Base-by-base conservation (phyloP, 2,888 invertebrate species). In the Vannuccia rotundouncinata region DNA sequence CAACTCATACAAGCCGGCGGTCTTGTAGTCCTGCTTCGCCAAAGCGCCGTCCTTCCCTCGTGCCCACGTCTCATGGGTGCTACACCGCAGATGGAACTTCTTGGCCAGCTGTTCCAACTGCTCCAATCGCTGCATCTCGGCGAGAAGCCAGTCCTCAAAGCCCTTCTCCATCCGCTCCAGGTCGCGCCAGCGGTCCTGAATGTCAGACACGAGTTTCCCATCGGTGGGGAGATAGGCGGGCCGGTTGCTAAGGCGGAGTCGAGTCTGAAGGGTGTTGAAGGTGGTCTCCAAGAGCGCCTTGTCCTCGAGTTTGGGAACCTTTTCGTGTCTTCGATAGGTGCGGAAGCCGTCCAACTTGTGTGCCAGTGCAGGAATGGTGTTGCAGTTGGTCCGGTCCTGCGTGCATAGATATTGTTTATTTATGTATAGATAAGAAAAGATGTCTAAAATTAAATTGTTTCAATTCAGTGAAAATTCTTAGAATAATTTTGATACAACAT, bases 151-250 rank as follows among this genome's bases (percentile, higher is more conserved):
- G 22, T 81, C 81, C 89, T 99, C 99, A 90, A 99, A 99, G 29
- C 97, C 94, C 88, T 97, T 97, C 90, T 99, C 99, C 79, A 96
- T 95, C 83, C 92, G 92, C 89, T 99, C 99, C 85, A 99, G 90
- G 84, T 95, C 95, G 90, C 97, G 97, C 99, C 99, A 99, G 77
- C 98, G 27, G 89, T 93, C 94, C 83, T 95, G 93, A 89, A 99
- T 99, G 89, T 99, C 99, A 92, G 93, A 86, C 25, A 99, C 95
- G 92, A 96, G 95, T 90, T 98, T 99, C 86, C 99, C 99, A 90
- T 99, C 98, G 82, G 95, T 95, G 84, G 99, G 99, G 92, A 99
- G 93, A 89, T 98, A 99, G 59, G 99, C 98, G 80, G 99, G 99
- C 86, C 99, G 92, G 90, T 99, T 99, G 88, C 95, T 95, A 84